Conservation (phyloP, 2,797 vertebrate species). For the Kryptolebias ocellatus region DNA sequence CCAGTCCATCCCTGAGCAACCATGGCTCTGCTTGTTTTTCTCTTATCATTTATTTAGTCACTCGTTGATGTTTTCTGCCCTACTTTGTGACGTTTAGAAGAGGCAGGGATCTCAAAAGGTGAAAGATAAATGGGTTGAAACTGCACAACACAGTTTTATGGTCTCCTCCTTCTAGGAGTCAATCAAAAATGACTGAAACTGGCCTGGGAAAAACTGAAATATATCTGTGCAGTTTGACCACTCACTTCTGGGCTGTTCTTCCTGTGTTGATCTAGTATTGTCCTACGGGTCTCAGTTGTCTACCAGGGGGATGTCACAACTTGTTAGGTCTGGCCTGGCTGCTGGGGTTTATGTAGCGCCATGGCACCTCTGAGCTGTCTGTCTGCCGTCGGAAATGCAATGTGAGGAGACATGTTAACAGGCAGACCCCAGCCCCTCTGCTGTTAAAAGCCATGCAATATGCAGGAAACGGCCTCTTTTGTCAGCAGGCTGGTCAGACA, state of each 20-base stretch:
- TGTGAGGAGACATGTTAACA: slow-evolving; percentile 84
- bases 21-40: slow-evolving; percentile 85
- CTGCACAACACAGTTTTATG: slow-evolving; percentile 44
- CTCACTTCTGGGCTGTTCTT: slow-evolving; percentile 46
- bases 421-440: slow-evolving; percentile 72
- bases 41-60: slow-evolving; percentile 86
- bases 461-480: slow-evolving; percentile 82
- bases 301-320: slow-evolving; percentile 74
- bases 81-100: slow-evolving; percentile 92
- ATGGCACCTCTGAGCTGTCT: slow-evolving; percentile 73
- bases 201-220: slow-evolving; percentile 58
- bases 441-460: slow-evolving; percentile 84
- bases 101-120: slow-evolving; percentile 85
- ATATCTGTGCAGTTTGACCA: slow-evolving; percentile 48
- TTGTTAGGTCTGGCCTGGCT: slow-evolving; percentile 70
- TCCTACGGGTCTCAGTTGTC: slow-evolving; percentile 75
- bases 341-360: slow-evolving; percentile 69
- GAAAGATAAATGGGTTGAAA: slow-evolving; percentile 79
- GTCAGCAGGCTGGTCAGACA: slow-evolving; percentile 75
- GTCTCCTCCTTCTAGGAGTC: slow-evolving; percentile 52
- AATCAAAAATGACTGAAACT: slow-evolving; percentile 72
- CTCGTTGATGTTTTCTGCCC: slow-evolving; percentile 88
- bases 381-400: slow-evolving; percentile 73
- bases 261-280: slow-evolving; percentile 78
- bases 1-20: slow-evolving; percentile 85